Evolutionary conservation across 1,140 invertebrate genomes (phyloP).

Genomic region (Drosophila pectinifera): DNA sequence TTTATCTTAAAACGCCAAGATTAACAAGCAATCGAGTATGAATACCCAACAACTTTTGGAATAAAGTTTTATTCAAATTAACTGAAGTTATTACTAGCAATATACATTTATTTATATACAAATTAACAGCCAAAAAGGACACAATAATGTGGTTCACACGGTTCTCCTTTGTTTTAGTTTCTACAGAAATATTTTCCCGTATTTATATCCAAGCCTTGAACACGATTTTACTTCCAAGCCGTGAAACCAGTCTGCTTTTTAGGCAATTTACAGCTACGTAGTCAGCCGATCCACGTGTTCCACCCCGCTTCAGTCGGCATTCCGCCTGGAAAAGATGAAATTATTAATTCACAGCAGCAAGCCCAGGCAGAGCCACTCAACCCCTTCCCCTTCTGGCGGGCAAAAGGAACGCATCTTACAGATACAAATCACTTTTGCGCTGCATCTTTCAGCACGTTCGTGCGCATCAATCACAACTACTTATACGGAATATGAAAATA

Average conservation of each 20-base stretch:
- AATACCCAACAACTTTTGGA: too few relatives aligned
- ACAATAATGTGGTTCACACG: not conserved
- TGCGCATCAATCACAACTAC: slow-evolving; percentile 78
- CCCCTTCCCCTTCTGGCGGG: slow-evolving; percentile 1
- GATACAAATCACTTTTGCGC: slow-evolving; percentile 73
- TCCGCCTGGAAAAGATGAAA: slow-evolving; percentile 10
- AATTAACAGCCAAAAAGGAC: not conserved
- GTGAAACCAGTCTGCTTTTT: slow-evolving; percentile 7
- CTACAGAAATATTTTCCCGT: not conserved
- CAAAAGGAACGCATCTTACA: slow-evolving; percentile 52
- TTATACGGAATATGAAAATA: slow-evolving; percentile 77
- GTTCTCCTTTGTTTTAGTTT: not conserved
- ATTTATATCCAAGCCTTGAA: not conserved
- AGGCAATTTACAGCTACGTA: slow-evolving; percentile 13
- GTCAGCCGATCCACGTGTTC: slow-evolving; percentile 21
- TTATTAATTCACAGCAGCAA: slow-evolving; percentile 60
- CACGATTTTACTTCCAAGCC: not conserved
- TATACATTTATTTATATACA: not conserved
- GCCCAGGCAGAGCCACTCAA: slow-evolving; percentile 7
- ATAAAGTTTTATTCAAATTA: too few relatives aligned
- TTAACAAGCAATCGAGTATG: not conserved
- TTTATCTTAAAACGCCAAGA: not conserved
- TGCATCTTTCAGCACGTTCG: slow-evolving; percentile 78
- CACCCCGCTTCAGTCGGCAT: slow-evolving; percentile 9
- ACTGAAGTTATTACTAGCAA: too few relatives aligned